These are phyloP conservation scores for Varanus komodoensis DNA, from an alignment of 2,113 vertebrate species.

Conservation along the genomic window DNA sequence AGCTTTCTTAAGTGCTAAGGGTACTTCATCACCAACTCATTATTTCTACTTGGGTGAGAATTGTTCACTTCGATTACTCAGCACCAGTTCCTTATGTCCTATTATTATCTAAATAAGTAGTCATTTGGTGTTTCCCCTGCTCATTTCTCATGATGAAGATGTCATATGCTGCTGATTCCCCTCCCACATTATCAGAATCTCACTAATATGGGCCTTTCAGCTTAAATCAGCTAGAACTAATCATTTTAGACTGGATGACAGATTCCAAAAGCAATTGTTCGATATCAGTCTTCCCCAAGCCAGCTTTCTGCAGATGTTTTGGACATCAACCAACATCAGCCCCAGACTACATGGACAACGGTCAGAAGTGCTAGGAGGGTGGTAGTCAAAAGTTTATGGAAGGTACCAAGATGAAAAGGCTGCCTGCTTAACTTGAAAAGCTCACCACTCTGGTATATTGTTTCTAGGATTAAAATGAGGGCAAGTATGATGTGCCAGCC, in stretches of 20 bases:
- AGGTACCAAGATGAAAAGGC: not conserved
- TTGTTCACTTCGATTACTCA: conserved; percentile 28
- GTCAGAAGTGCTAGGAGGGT: too few relatives aligned
- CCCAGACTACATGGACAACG: too few relatives aligned
- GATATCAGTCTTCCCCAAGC: not conserved
- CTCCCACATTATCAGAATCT: conserved; percentile 2
- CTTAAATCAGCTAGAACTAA: not conserved
- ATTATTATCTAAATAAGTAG: conserved; percentile 42
- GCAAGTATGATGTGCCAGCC: too few relatives aligned
- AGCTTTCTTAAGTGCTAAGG: not conserved
- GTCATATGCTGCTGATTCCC: not conserved
- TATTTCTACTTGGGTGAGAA: conserved; percentile 17
- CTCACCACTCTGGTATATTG: conserved; percentile 27
- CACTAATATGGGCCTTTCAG: not conserved
- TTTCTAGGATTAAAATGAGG: not conserved
- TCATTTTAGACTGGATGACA: not conserved
- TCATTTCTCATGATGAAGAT: conserved; percentile 15
- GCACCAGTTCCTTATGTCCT: conserved; percentile 37
- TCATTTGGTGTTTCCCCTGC: conserved; percentile 14
- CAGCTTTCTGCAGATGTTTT: too few relatives aligned
- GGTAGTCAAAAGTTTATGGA: not conserved
- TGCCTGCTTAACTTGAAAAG: conserved; percentile 45
- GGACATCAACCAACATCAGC: too few relatives aligned
- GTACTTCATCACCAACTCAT: conserved; percentile 28
- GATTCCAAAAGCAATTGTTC: not conserved